Evolutionary conservation across 2,113 vertebrate genomes (phyloP), one percentile per base, ranked within the genome.

Genomic region (Microcebus griseorufus): DNA sequence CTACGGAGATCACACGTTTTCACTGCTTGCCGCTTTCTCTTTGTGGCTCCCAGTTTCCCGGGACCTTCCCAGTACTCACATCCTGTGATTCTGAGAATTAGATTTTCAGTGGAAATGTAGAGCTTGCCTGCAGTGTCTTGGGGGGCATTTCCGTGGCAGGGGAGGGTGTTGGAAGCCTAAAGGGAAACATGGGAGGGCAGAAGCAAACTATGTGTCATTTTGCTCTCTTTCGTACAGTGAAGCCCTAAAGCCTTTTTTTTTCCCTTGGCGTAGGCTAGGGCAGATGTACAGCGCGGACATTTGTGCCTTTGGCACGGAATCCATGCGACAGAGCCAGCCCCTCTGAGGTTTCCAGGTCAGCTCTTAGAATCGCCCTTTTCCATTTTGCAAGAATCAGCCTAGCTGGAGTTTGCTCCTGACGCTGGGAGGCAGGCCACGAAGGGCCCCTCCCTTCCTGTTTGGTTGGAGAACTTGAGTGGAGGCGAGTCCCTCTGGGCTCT

Each of bases 1-100:
- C 53, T 1, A 0, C 0, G 8, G 32, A 39, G 18, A 27, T 18
- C 10, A 1, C 2, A 2, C 3, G 2, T 5, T 13, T 8, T 1
- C 11, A 25, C 27, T 78, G 5, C 12, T 0, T 45, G 55, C 16
- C 55, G 1, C 20, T 48, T 45, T 37, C n/a, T 55, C 20, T 29
- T 42, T 2, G 18, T 32, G 16, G 11, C 23, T n/a, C 9, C 23
- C 10, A 0, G 32, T 32, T 75, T 80, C 65, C 60, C 11, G 32
- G 20, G 6, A 48, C 6, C 29, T 1, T 14, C n/a, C 51, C 6
- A 12, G 29, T 14, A 9, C 4, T 92, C 51, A 9, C 2, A 0
- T n/a, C 29, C 80, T 23, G 9, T 20, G 83, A 58, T 9, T 60
- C 34, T 32, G 10, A 84, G 79, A n/a, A 48, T 83, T 10, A 2